phyloP scores from a whole-genome alignment of 2,888 invertebrate genomes.

The Sinohyriopsis cumingii region DNA sequence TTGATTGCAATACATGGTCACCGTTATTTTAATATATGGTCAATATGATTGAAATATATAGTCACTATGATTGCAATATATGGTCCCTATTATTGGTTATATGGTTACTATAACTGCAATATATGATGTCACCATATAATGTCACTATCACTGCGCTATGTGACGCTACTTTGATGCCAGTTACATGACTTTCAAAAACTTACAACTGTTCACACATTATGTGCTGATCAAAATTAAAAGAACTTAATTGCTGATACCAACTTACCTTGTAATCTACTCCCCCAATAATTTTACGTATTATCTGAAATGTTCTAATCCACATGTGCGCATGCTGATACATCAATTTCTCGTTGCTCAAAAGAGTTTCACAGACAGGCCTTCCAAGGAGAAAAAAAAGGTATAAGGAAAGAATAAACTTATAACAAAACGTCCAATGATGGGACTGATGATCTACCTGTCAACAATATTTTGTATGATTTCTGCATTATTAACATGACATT shows the following conservation, averaged over 20 bases:
- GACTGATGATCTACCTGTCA: neutral
- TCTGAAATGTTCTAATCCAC: constrained; percentile 90
- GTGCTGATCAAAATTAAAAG: neutral
- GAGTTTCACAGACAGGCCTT: constrained; percentile 83
- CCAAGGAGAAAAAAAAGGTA: constrained; percentile 3
- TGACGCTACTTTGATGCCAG: too few relatives aligned
- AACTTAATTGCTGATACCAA: neutral
- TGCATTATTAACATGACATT: too few relatives aligned
- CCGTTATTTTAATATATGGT: too few relatives aligned
- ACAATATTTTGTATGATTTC: neutral
- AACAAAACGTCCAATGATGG: neutral
- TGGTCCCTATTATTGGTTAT: too few relatives aligned
- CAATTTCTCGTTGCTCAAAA: constrained; percentile 88
- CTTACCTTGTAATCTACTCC: constrained; percentile 92
- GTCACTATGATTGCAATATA: too few relatives aligned
- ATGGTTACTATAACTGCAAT: too few relatives aligned
- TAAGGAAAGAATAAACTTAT: neutral
- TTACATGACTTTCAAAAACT: too few relatives aligned
- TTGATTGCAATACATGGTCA: too few relatives aligned
- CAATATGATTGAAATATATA: too few relatives aligned
- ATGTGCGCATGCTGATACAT: constrained; percentile 85
- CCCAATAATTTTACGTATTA: constrained; percentile 88
- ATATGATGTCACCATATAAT: too few relatives aligned
- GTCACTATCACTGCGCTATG: too few relatives aligned
- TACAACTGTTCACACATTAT: too few relatives aligned